Conservation (phyloP, 2,888 invertebrate genomes). For the Junonia oenone region DNA sequence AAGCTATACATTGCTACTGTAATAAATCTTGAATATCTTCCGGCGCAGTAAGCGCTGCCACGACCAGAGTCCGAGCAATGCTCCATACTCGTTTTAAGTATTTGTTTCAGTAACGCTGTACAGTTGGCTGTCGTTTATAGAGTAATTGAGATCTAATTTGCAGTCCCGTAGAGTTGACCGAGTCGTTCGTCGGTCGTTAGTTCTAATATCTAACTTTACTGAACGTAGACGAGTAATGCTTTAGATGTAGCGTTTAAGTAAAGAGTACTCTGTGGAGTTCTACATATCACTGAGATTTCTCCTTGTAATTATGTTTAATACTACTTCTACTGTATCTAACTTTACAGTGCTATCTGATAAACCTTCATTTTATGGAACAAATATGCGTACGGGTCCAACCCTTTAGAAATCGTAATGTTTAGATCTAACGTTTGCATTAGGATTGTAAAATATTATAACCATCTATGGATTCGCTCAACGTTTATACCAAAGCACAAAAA, state of each 20-base stretch:
- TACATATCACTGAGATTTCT: slow-evolving; percentile 79
- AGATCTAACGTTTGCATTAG: slow-evolving; percentile 74
- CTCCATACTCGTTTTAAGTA: slow-evolving; percentile 16
- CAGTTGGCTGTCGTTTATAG: slow-evolving; percentile 35
- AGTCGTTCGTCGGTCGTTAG: slow-evolving; percentile 56
- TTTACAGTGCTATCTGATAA: slow-evolving; percentile 57
- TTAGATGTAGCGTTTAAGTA: slow-evolving; percentile 71
- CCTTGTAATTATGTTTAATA: slow-evolving; percentile 65
- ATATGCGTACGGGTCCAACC: slow-evolving; percentile 78
- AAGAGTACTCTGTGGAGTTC: slow-evolving; percentile 73
- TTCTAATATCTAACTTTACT: slow-evolving; percentile 58
- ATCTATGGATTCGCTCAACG: slow-evolving; percentile 75
- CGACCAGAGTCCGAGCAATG: slow-evolving; percentile 14
- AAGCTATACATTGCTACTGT: no score
- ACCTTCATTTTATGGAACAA: slow-evolving; percentile 61
- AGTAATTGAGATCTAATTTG: slow-evolving; percentile 22
- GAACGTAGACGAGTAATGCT: slow-evolving; percentile 63
- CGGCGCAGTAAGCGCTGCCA: no score
- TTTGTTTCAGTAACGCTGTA: slow-evolving; percentile 34
- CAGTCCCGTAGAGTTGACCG: slow-evolving; percentile 32
- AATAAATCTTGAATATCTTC: not conserved
- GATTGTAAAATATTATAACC: slow-evolving; percentile 67
- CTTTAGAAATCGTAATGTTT: slow-evolving; percentile 71
- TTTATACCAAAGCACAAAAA: slow-evolving; percentile 79
- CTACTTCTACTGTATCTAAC: slow-evolving; percentile 53